Conservation (phyloP, 2,888 invertebrate species). For the Sesamia inferens region DNA sequence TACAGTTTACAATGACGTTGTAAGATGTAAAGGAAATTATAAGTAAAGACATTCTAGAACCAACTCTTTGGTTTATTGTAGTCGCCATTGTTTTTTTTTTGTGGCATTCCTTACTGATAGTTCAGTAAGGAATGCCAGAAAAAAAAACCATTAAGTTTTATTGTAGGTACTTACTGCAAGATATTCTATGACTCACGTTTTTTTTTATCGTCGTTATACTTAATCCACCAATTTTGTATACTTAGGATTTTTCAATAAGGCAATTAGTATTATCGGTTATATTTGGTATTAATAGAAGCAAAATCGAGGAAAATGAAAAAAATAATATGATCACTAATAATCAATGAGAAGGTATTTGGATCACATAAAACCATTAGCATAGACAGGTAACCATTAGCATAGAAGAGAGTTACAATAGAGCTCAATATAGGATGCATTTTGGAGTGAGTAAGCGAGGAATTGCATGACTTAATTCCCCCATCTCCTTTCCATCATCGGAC, state of each 20-base stretch:
- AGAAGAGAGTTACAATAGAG: background rate
- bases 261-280: slow-evolving; percentile 22
- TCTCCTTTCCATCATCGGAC: too few species aligned
- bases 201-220: slow-evolving; percentile 30
- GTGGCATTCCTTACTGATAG: too few species aligned
- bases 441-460: too few species aligned
- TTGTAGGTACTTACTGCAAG: background rate
- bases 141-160: too few species aligned
- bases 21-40: background rate
- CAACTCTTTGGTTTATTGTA: background rate
- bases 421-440: too few species aligned
- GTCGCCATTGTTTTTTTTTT: too few species aligned
- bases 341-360: background rate
- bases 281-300: slow-evolving; percentile 24
- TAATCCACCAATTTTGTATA: slow-evolving; percentile 11
- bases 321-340: background rate
- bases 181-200: slow-evolving; percentile 26
- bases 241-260: slow-evolving; percentile 25
- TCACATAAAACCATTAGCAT: background rate
- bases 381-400: background rate
- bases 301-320: slow-evolving; percentile 38
- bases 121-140: too few species aligned
- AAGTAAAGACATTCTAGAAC: slow-evolving; percentile 8
- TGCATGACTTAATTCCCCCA: too few species aligned
- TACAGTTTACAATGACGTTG: background rate